Percentiles rank a stretch among this genome's conserved stretches.
Evolutionary conservation across 2,888 invertebrate genomes (phyloP).

Genomic region (Stictocephala bisonia): DNA sequence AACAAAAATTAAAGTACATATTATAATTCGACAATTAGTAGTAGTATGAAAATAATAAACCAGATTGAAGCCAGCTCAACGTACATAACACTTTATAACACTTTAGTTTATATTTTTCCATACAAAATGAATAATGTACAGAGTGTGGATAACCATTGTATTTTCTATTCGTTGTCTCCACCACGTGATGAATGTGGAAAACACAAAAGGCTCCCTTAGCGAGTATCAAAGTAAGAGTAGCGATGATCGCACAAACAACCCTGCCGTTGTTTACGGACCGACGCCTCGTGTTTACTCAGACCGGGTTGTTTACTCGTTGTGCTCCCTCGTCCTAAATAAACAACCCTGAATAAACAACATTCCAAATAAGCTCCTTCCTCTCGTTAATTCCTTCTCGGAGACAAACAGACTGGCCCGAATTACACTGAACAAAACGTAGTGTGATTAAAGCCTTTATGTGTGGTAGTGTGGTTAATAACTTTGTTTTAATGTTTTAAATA

Average conservation of each 20-base stretch:
- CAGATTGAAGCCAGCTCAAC: too few relatives aligned
- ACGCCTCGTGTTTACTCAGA: slow-evolving; percentile 28
- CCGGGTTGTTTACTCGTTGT: slow-evolving; percentile 2
- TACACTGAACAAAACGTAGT: slow-evolving; percentile 28
- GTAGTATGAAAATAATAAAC: too few relatives aligned
- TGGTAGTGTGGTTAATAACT: neutral
- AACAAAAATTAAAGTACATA: too few relatives aligned
- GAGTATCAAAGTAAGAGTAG: slow-evolving; percentile 12
- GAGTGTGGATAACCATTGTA: too few relatives aligned
- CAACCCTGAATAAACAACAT: slow-evolving; percentile 41
- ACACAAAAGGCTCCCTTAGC: neutral
- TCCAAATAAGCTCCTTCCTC: slow-evolving; percentile 38
- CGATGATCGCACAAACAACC: slow-evolving; percentile 34
- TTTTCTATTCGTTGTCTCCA: too few relatives aligned
- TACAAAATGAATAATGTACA: too few relatives aligned
- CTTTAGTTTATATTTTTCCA: too few relatives aligned
- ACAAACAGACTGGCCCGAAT: slow-evolving; percentile 25
- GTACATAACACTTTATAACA: too few relatives aligned
- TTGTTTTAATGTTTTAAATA: neutral
- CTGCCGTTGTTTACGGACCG: slow-evolving; percentile 29
- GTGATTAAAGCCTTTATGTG: slow-evolving; percentile 26
- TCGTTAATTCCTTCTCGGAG: slow-evolving; percentile 35
- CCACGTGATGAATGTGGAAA: slow-evolving; percentile 25
- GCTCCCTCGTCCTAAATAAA: slow-evolving; percentile 39
- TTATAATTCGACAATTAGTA: too few relatives aligned